Percentiles rank a stretch among this genome's conserved stretches.
Conservation (phyloP, 2,888 invertebrate species). For the Pinctada fucata region DNA sequence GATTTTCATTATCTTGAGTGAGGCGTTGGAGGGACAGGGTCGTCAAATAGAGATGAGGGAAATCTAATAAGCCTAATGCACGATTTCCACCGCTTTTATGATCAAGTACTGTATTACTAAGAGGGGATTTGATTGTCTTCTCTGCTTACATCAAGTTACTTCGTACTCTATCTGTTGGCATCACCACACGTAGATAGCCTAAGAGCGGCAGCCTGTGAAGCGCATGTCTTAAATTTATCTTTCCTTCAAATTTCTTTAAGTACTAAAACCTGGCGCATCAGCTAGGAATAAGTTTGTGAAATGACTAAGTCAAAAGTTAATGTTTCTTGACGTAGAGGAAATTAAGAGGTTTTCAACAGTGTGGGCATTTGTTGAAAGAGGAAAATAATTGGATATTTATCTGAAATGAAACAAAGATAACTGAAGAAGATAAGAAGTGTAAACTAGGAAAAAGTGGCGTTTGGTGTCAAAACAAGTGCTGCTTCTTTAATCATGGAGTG, state of each 20-base stretch:
- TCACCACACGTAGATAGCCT: no score
- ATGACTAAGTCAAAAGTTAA: slow-evolving; percentile 1
- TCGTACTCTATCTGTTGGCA: no score
- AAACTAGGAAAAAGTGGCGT: neutral
- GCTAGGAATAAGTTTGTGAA: neutral
- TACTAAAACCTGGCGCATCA: neutral
- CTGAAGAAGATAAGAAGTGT: neutral
- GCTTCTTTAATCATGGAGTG: neutral
- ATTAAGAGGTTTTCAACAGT: neutral
- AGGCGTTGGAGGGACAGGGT: no score
- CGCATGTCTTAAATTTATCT: no score
- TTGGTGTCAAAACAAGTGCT: neutral
- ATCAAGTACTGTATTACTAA: no score
- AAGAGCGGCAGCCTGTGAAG: no score
- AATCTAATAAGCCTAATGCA: no score
- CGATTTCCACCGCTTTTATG: no score
- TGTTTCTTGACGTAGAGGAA: neutral
- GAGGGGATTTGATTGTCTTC: no score
- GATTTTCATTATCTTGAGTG: no score
- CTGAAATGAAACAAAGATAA: neutral
- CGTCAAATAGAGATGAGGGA: no score
- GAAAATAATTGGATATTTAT: neutral
- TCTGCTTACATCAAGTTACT: no score
- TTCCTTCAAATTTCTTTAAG: neutral
- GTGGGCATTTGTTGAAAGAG: neutral